Evolutionary conservation across 1,140 invertebrate genomes (phyloP), one percentile per base, ranked within the genome.

Genomic region (Thalassaphorura encarpata): DNA sequence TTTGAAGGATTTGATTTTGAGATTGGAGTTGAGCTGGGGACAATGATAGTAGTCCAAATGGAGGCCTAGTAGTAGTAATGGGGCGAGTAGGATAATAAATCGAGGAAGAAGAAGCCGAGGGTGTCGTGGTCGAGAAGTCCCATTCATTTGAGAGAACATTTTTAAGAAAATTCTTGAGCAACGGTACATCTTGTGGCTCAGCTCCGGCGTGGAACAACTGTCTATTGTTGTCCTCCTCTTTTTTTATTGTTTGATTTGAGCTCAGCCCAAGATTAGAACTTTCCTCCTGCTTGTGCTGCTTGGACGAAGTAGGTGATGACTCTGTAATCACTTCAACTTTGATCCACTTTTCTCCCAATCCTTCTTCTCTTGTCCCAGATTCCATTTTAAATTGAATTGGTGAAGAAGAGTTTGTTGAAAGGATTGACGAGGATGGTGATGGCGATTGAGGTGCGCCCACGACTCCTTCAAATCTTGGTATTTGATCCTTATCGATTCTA

Each of bases 261-360:
- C 45, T 29, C 40, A 45, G 43, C 28, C 54, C 31, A n/a, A 18
- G 27, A 19, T 53, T 16, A 36, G 45, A 41, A 42, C n/a, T 21
- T 40, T 28, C 36, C 16, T 52, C 4, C 31, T 41, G 8, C 46
- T 8, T 46, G 13, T 46, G 18, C 45, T 15, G 16, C 47, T 26
- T 19, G n/a, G 3, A 24, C 11, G 33, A 18, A 65, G 63, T 62
- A 65, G 63, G 60, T 5, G 31, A 65, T 56, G 60, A 52, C 51
- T 55, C 43, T 11, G 58, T 64, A 64, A 64, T 61, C 42, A 64
- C 56, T 48, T 61, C 60, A 59, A 64, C 60, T 65, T 60, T 65
- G 63, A 62, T 65, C 63, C 63, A 65, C 60, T 65, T 65, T 52
- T 43, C 49, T 29, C 41, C 39, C 41, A 45, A 5, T 5, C 21